Percentiles rank a stretch among this genome's conserved stretches.
Evolutionary conservation across 1,140 invertebrate genomes (phyloP).

Genomic region (Heliconius hermathena): DNA sequence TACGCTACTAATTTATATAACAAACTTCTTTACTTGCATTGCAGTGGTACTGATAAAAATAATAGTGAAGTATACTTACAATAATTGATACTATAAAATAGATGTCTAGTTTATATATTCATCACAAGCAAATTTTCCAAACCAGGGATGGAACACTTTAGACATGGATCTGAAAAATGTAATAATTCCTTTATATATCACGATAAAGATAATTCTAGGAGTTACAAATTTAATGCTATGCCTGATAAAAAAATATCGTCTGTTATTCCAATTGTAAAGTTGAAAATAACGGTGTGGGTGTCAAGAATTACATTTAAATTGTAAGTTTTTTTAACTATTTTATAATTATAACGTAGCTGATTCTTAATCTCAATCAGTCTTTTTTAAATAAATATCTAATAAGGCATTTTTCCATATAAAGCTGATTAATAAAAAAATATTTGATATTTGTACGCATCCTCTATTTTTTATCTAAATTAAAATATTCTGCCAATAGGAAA

Average conservation of each 20-base stretch:
- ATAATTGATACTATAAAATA: background rate
- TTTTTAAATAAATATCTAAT: background rate
- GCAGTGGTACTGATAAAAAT: background rate
- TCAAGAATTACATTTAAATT: conserved; percentile 9
- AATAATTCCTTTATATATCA: background rate
- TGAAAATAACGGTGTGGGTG: conserved; percentile 10
- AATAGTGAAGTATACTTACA: background rate
- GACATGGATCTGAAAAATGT: background rate
- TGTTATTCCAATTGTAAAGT: conserved; percentile 6
- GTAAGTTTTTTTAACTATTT: background rate
- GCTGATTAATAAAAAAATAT: too few relatives aligned
- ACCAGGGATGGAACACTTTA: background rate
- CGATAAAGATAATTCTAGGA: background rate
- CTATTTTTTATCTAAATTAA: too few relatives aligned
- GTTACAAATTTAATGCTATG: background rate
- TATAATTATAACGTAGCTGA: background rate
- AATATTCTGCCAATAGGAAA: too few relatives aligned
- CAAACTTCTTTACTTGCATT: background rate
- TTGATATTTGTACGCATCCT: too few relatives aligned
- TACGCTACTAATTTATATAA: background rate
- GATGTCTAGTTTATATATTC: background rate
- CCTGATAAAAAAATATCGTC: background rate
- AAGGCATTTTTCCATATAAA: background rate
- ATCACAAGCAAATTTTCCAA: background rate
- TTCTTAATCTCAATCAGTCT: background rate